A percentile compares a stretch with the other conserved stretches of the same genome.
Conservation (phyloP, 2,113 vertebrate species). For the Ageneiosus marmoratus region DNA sequence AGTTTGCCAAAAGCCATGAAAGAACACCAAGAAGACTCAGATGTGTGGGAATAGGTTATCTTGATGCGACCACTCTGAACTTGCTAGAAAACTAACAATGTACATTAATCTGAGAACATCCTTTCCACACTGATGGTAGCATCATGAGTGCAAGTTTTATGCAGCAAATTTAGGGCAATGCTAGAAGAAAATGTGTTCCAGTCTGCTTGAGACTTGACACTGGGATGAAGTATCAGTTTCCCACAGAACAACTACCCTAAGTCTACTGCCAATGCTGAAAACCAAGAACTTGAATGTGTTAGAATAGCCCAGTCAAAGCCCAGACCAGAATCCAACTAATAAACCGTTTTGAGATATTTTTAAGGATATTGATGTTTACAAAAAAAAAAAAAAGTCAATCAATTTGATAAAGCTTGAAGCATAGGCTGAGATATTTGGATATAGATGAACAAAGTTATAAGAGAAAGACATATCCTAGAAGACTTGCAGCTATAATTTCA, state of each 20-base stretch:
- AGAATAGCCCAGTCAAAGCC: neutral
- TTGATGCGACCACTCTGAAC: neutral
- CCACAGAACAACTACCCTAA: neutral
- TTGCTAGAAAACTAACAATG: neutral
- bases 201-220: neutral
- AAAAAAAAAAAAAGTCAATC: neutral
- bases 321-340: neutral
- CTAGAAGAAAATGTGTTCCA: neutral
- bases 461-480: neutral
- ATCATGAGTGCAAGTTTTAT: neutral
- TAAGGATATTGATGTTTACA: neutral
- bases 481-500: neutral
- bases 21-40: neutral
- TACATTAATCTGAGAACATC: neutral
- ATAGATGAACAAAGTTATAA: neutral
- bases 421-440: neutral
- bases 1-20: neutral
- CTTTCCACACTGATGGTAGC: neutral
- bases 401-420: neutral
- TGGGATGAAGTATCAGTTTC: neutral
- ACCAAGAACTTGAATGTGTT: neutral
- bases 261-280: neutral
- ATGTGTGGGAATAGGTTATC: neutral
- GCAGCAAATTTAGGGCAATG: neutral
- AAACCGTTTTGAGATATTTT: neutral